A percentile compares a stretch with the other conserved stretches of the same genome.
phyloP scores from a whole-genome alignment of 1,140 invertebrate species.

The Magallana ariakensis region DNA sequence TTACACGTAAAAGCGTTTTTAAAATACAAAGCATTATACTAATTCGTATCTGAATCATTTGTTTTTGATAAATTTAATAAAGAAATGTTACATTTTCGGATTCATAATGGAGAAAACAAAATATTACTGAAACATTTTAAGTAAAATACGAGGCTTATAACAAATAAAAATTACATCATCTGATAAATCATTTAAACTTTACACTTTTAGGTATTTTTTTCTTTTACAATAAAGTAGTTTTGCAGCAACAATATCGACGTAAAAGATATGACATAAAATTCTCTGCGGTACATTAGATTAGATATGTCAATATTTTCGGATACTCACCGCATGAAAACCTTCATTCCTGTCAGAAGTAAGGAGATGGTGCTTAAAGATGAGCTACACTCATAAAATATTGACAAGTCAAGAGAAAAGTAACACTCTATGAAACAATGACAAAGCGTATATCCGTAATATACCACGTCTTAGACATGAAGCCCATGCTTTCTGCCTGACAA shows the following conservation, averaged over 20 bases:
- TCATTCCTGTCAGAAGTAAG: neutral
- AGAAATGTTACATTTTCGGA: too few relatives aligned
- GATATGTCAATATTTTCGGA: neutral
- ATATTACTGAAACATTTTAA: too few relatives aligned
- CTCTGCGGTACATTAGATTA: neutral
- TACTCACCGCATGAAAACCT: slow-evolving; percentile 13
- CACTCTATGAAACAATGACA: too few relatives aligned
- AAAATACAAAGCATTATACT: too few relatives aligned
- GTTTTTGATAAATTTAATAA: too few relatives aligned
- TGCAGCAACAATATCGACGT: neutral
- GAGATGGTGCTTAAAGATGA: neutral
- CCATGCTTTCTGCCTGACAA: too few relatives aligned
- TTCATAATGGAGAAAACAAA: too few relatives aligned
- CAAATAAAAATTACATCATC: neutral
- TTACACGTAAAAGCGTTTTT: too few relatives aligned
- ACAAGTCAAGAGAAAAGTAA: neutral
- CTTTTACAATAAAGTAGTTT: neutral
- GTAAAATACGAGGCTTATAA: too few relatives aligned
- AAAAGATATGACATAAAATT: neutral
- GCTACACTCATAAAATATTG: slow-evolving; percentile 8
- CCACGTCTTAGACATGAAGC: too few relatives aligned
- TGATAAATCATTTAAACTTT: neutral
- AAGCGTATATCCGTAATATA: too few relatives aligned
- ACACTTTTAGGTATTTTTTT: neutral
- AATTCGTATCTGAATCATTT: too few relatives aligned